Percentiles rank a stretch among this genome's conserved stretches.
These are phyloP conservation scores for Ambastaia sidthimunki DNA, from an alignment of 2,797 vertebrate genomes.

Conservation along the genomic window DNA sequence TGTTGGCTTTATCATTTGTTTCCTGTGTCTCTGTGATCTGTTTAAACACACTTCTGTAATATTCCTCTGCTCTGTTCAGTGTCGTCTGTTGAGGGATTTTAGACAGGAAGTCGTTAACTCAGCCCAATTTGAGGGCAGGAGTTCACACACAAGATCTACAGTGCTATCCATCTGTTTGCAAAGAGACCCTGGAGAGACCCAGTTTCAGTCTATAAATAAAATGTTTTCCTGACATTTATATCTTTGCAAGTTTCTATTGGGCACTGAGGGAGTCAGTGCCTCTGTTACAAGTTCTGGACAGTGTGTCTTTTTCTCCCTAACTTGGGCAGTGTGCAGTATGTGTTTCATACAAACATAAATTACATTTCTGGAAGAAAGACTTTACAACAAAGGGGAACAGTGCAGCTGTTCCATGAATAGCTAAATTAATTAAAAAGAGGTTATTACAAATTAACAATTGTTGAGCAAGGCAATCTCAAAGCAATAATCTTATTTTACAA, in stretches of 20 bases:
- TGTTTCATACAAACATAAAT: too few species aligned
- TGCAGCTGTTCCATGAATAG: too few species aligned
- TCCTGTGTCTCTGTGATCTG: background rate
- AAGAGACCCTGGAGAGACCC: background rate
- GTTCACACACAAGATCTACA: constrained; percentile 53
- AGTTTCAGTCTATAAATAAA: background rate
- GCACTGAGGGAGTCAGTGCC: background rate
- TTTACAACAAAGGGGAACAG: too few species aligned
- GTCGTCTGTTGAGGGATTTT: constrained; percentile 46
- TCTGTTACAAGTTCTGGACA: too few species aligned
- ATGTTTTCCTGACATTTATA: background rate
- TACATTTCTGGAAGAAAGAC: too few species aligned
- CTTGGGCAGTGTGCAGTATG: too few species aligned
- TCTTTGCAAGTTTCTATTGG: background rate
- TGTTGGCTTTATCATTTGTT: constrained; percentile 6
- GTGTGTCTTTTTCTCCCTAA: too few species aligned
- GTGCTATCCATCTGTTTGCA: constrained; percentile 22
- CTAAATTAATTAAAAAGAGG: too few species aligned
- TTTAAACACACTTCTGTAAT: background rate
- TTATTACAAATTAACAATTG: too few species aligned
- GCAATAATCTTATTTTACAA: too few species aligned
- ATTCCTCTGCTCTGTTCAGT: constrained; percentile 50
- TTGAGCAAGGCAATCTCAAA: too few species aligned
- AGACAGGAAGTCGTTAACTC: constrained; percentile 51
- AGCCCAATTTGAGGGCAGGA: constrained; percentile 39